Evolutionary conservation across 1,140 invertebrate genomes (phyloP).

Genomic region (Zeugodacus cucurbitae): DNA sequence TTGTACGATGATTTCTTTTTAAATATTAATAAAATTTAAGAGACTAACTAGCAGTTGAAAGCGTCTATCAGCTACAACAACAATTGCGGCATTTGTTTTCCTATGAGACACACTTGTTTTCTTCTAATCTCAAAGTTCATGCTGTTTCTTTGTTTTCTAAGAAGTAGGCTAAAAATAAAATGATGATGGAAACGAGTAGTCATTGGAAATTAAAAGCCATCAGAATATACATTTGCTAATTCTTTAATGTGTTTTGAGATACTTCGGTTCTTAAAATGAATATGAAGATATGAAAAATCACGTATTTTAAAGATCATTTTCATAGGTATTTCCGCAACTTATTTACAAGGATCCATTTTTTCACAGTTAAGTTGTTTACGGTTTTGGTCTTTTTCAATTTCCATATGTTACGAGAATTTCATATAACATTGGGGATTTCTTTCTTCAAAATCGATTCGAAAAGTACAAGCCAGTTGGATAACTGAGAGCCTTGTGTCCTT

Average conservation of each 20-base stretch:
- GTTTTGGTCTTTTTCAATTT: no score
- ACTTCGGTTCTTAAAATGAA: background rate
- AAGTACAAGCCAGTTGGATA: no score
- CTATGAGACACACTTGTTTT: background rate
- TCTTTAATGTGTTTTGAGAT: background rate
- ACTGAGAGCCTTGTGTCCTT: no score
- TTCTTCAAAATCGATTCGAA: no score
- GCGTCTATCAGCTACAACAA: background rate
- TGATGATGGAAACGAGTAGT: background rate
- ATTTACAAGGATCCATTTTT: no score
- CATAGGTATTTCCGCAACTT: no score
- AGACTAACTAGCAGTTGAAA: background rate
- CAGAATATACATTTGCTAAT: background rate
- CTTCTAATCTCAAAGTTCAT: background rate
- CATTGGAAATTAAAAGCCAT: background rate
- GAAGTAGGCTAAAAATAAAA: background rate
- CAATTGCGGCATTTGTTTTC: background rate
- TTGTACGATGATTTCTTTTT: constrained; percentile 31
- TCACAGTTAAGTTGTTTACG: no score
- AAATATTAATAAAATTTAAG: constrained; percentile 27
- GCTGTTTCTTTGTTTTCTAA: no score
- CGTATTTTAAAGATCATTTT: no score
- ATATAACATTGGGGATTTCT: no score
- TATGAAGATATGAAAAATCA: no score
- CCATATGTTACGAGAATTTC: no score